Evolutionary conservation across 2,888 invertebrate species (phyloP).

Genomic region (Aleiodes testaceus): DNA sequence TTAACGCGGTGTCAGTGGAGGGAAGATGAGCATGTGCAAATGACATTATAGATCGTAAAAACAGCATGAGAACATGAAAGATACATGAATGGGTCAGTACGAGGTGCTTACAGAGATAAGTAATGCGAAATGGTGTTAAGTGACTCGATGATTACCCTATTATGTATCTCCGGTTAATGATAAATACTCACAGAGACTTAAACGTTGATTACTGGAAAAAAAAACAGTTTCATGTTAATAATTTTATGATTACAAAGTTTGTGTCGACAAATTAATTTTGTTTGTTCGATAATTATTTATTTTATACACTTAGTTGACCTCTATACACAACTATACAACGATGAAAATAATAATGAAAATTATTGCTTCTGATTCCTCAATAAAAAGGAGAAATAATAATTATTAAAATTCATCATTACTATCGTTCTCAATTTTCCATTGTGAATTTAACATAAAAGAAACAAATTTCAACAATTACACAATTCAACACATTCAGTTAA

Average conservation of each 20-base stretch:
- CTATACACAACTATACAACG: constrained; percentile 73
- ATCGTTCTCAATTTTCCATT: constrained; percentile 1
- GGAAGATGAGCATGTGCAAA: constrained; percentile 21
- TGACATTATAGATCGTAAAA: constrained; percentile 29
- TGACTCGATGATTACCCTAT: constrained; percentile 55
- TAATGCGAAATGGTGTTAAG: constrained; percentile 56
- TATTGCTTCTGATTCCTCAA: constrained; percentile 34
- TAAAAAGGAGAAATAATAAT: background rate
- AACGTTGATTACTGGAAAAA: constrained; percentile 47
- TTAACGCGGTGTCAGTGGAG: background rate
- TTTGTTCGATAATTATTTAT: constrained; percentile 66
- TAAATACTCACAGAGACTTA: constrained; percentile 53
- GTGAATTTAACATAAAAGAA: constrained; percentile 25
- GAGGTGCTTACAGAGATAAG: constrained; percentile 49
- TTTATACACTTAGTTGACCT: constrained; percentile 71
- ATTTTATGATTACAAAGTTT: too few species aligned
- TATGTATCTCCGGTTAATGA: constrained; percentile 51
- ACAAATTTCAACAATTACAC: constrained; percentile 39
- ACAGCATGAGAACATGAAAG: constrained; percentile 33
- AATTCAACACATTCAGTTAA: constrained; percentile 32
- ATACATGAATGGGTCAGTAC: constrained; percentile 37
- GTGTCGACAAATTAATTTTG: constrained; percentile 44
- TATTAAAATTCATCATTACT: background rate
- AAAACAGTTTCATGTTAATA: too few species aligned
- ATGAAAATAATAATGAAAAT: constrained; percentile 64